Evolutionary conservation across 2,888 invertebrate species (phyloP).

Genomic region (Catocala sponsa): DNA sequence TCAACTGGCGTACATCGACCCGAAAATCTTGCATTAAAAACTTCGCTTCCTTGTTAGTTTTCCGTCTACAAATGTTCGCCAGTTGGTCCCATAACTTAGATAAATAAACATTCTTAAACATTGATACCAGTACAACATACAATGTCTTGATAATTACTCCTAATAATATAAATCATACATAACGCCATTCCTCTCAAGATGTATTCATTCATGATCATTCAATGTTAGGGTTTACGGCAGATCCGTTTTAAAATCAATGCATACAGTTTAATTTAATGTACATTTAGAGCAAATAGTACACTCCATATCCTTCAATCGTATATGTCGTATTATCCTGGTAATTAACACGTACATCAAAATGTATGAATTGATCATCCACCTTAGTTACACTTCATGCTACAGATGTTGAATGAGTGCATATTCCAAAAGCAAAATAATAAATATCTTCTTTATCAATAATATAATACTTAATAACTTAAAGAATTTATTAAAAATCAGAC

Average conservation of each 20-base stretch:
- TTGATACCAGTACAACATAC: constrained; percentile 62
- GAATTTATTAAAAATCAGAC: constrained; percentile 19
- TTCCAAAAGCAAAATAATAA: background rate
- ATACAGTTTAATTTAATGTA: constrained; percentile 27
- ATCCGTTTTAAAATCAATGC: constrained; percentile 17
- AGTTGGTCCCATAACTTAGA: constrained; percentile 38
- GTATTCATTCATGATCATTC: constrained; percentile 17
- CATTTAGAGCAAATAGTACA: background rate
- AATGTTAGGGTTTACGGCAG: constrained; percentile 19
- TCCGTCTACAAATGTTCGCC: constrained; percentile 16
- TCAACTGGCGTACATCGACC: constrained; percentile 37
- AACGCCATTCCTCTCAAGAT: constrained; percentile 23
- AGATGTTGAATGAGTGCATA: constrained; percentile 16
- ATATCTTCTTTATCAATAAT: background rate
- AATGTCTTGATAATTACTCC: constrained; percentile 64
- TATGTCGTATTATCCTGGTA: background rate
- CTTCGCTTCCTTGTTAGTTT: background rate
- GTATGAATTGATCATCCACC: constrained; percentile 21
- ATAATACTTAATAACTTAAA: background rate
- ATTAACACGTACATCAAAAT: constrained; percentile 15
- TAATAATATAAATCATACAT: constrained; percentile 37
- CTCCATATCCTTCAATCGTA: too few species aligned
- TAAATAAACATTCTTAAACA: constrained; percentile 61
- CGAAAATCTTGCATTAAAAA: background rate
- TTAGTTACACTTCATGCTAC: constrained; percentile 14